phyloP scores from a whole-genome alignment of 1,140 invertebrate genomes.

The Dufourea novaeangliae region DNA sequence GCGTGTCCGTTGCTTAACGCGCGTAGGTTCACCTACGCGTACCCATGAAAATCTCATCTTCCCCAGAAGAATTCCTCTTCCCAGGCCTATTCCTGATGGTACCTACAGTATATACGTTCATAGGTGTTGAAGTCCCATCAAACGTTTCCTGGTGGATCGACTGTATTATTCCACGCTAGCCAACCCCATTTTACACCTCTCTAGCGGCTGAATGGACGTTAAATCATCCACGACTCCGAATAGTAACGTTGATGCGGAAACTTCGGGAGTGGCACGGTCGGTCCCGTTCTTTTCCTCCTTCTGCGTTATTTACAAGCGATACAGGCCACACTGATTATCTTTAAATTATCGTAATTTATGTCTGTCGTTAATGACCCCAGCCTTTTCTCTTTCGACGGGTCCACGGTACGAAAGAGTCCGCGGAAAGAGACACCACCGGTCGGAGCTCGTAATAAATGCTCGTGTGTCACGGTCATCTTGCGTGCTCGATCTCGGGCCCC shows the following conservation, averaged over 20 bases:
- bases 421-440: background rate
- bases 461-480: conserved; percentile 57
- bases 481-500: conserved; percentile 59
- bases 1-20: conserved; percentile 46
- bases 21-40: conserved; percentile 62
- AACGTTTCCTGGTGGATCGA: conserved; percentile 26
- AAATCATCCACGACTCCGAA: conserved; percentile 1
- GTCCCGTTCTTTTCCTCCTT: background rate
- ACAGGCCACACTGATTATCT: background rate
- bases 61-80: conserved; percentile 6
- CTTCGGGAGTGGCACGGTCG: background rate
- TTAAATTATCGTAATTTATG: conserved; percentile 37
- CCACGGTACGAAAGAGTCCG: conserved; percentile 32
- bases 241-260: background rate
- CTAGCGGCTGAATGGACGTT: background rate
- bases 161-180: background rate
- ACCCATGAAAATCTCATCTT: conserved; percentile 50
- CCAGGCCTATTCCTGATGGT: background rate
- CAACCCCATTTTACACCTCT: conserved; percentile 16
- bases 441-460: conserved; percentile 61
- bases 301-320: background rate
- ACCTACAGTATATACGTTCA: too few relatives aligned
- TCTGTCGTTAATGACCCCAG: conserved; percentile 45
- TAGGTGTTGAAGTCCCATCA: conserved; percentile 22
- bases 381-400: background rate